These are phyloP conservation scores for Laterallus jamaicensis DNA, from an alignment of 2,113 vertebrate genomes.

Conservation along the genomic window DNA sequence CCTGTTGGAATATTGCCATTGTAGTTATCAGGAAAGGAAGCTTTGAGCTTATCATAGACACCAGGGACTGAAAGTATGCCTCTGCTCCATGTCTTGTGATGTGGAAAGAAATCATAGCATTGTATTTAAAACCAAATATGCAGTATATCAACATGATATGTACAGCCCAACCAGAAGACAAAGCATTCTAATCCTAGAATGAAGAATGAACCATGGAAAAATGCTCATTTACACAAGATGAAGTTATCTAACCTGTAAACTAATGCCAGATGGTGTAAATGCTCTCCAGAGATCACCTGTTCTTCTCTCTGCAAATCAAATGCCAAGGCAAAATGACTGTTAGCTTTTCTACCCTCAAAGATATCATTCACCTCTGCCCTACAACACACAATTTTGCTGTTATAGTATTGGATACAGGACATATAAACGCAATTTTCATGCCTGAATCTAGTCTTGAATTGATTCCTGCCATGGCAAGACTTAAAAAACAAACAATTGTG, in stretches of 20 bases:
- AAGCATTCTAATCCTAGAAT: background rate
- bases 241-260: background rate
- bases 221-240: background rate
- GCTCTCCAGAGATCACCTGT: background rate
- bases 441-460: background rate
- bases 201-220: background rate
- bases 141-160: background rate
- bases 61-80: background rate
- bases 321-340: background rate
- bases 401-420: background rate
- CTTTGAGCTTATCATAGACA: background rate
- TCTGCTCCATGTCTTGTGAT: background rate
- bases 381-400: background rate
- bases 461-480: background rate
- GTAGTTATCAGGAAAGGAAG: background rate
- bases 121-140: background rate
- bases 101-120: background rate
- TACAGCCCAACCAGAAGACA: background rate
- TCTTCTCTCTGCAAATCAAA: background rate
- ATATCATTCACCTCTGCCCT: background rate
- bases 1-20: background rate
- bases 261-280: background rate
- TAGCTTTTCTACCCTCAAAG: background rate
- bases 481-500: background rate
- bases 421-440: background rate